These are phyloP conservation scores for Cuculus canorus DNA, from an alignment of 2,797 vertebrate genomes.

Conservation along the genomic window DNA sequence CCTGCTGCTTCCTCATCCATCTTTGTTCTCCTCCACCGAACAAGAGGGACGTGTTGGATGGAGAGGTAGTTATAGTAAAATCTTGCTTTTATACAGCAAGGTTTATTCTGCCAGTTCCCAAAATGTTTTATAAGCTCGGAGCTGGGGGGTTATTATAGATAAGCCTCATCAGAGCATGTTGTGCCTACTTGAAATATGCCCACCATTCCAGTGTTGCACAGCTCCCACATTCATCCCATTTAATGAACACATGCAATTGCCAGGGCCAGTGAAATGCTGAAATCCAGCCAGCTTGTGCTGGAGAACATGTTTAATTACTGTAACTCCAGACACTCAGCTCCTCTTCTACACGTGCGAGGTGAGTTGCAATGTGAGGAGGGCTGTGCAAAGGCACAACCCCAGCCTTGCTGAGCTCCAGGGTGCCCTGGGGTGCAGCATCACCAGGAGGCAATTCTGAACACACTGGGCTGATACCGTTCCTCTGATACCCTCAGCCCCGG, in stretches of 20 bases:
- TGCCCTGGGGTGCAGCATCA: background rate
- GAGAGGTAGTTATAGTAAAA: background rate
- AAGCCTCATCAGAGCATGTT: background rate
- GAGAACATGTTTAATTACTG: background rate
- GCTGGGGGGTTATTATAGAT: background rate
- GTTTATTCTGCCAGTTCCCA: background rate
- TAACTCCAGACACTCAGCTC: background rate
- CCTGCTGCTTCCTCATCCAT: background rate
- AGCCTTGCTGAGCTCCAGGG: background rate
- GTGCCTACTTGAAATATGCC: background rate
- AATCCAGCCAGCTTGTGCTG: background rate
- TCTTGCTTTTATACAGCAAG: background rate
- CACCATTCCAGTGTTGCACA: background rate
- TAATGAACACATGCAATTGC: rapidly evolving
- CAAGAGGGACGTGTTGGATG: background rate
- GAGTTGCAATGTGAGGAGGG: rapidly evolving
- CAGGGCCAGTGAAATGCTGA: background rate
- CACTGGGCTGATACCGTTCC: background rate
- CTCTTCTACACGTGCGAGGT: rapidly evolving
- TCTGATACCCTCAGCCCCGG: background rate
- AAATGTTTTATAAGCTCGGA: background rate
- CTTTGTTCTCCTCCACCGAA: background rate
- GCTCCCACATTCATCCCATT: background rate
- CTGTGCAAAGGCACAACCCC: background rate
- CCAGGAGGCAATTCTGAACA: rapidly evolving